These are phyloP conservation scores for Rambutsinella grinnellia DNA, from an alignment of 2,888 invertebrate genomes.

Conservation along the genomic window DNA sequence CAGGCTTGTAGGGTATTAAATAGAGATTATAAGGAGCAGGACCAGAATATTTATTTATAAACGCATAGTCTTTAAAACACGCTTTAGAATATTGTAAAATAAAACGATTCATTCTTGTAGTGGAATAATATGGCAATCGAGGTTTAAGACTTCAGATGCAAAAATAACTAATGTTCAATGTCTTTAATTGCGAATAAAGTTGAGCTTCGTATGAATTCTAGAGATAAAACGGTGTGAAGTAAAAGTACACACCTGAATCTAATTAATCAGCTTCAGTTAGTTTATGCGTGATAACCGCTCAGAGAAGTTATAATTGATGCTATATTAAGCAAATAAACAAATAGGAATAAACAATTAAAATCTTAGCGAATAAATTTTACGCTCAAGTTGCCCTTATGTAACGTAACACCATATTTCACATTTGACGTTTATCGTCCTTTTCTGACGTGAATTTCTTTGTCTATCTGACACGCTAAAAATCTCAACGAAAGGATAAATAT, in stretches of 20 bases:
- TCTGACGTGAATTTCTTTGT: neutral
- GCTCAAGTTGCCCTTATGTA: conserved; percentile 20
- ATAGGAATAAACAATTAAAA: neutral
- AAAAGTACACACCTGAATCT: neutral
- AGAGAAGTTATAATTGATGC: neutral
- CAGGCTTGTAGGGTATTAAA: too few species aligned
- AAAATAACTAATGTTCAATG: neutral
- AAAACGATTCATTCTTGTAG: too few species aligned
- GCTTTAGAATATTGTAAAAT: too few species aligned
- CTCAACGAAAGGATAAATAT: neutral
- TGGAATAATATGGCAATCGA: too few species aligned
- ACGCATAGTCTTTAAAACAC: too few species aligned
- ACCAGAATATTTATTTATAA: too few species aligned
- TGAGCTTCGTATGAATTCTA: neutral
- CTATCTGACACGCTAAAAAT: neutral
- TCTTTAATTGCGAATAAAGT: too few species aligned
- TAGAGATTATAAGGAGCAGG: too few species aligned
- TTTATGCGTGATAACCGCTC: neutral
- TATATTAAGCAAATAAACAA: conserved; percentile 21
- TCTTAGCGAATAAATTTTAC: conserved; percentile 32
- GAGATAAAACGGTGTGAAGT: neutral
- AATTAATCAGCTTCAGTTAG: conserved; percentile 19
- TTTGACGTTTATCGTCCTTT: neutral
- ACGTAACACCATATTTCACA: neutral
- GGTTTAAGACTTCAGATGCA: too few species aligned